Evolutionary conservation across 2,888 invertebrate genomes (phyloP).

Genomic region (Pocota personata): DNA sequence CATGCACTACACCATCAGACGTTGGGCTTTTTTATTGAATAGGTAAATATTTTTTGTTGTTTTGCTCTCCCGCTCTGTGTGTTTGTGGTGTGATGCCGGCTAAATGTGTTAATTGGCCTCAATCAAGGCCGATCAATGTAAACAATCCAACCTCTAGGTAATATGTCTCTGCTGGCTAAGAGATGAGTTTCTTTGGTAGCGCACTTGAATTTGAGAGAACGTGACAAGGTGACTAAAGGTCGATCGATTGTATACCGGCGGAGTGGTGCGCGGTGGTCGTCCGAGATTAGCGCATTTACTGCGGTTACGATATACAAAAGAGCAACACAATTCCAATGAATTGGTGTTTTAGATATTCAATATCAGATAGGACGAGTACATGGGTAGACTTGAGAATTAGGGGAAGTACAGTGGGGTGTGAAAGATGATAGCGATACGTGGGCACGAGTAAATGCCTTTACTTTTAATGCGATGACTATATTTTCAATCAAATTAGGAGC

Average conservation of each 20-base stretch:
- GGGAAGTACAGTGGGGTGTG: constrained; percentile 11
- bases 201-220: constrained; percentile 55
- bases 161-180: constrained; percentile 15
- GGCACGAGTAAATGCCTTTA: neutral
- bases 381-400: neutral
- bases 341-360: constrained; percentile 28
- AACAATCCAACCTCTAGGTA: constrained; percentile 51
- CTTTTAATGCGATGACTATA: no score
- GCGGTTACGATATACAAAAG: constrained; percentile 13
- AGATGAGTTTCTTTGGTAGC: constrained; percentile 49
- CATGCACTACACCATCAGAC: constrained; percentile 1
- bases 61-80: neutral
- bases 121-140: constrained; percentile 63
- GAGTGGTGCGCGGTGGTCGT: neutral
- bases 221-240: constrained; percentile 67
- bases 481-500: no score
- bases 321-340: neutral
- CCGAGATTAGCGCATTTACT: constrained; percentile 11
- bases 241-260: constrained; percentile 27
- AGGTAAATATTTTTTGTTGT: constrained; percentile 16
- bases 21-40: constrained; percentile 30
- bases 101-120: constrained; percentile 57
- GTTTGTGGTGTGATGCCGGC: neutral
- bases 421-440: neutral
- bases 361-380: neutral